Conservation (phyloP, 2,888 invertebrate genomes). For the Ditylenchus weischeri region DNA sequence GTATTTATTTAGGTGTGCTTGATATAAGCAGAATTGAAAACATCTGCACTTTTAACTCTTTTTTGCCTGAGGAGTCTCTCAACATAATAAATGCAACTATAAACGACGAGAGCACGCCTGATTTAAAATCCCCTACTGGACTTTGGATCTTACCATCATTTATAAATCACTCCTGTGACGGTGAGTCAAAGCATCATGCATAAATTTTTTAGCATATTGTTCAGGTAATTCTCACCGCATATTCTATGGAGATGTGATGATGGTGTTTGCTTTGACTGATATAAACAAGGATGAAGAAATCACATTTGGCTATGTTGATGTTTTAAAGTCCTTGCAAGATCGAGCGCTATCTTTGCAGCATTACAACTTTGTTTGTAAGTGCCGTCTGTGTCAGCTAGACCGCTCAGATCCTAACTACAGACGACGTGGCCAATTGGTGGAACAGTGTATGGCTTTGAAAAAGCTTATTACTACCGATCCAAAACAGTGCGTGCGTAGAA, state of each 20-base stretch:
- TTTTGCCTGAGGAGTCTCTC: not conserved
- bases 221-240: constrained; percentile 8
- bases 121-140: not conserved
- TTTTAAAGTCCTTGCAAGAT: not conserved
- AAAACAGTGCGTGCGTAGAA: no score
- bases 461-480: no score
- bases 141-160: constrained; percentile 8
- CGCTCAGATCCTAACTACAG: not conserved
- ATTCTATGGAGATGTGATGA: constrained; percentile 13
- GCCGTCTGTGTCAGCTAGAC: constrained; percentile 5
- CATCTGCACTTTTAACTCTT: not conserved
- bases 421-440: not conserved
- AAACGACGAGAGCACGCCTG: not conserved
- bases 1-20: not conserved
- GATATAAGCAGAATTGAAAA: constrained; percentile 8
- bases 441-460: no score
- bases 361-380: not conserved
- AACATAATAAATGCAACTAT: not conserved
- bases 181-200: not conserved
- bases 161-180: constrained; percentile 12
- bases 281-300: constrained; percentile 7
- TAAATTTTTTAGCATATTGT: not conserved
- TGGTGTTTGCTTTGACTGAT: not conserved
- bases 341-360: not conserved
- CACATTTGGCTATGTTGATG: not conserved